phyloP scores from a whole-genome alignment of 2,113 vertebrate species.

The Tauraco erythrolophus region DNA sequence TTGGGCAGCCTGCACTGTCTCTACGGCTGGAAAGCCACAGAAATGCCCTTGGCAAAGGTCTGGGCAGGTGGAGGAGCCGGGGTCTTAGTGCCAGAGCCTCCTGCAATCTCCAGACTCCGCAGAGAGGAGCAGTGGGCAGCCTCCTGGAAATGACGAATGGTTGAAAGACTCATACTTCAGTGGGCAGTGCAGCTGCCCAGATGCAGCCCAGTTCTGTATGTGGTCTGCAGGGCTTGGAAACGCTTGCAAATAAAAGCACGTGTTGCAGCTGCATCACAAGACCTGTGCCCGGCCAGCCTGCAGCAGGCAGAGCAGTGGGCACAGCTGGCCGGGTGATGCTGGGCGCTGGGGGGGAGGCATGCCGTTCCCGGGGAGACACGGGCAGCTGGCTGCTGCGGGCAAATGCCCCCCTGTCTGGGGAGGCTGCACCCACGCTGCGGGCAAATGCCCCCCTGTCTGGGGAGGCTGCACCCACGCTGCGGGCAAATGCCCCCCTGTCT shows the following conservation, averaged over 20 bases:
- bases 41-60: neutral
- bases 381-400: neutral
- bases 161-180: neutral
- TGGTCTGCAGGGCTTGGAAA: neutral
- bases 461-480: neutral
- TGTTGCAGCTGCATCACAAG: neutral
- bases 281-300: fast-evolving
- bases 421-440: fast-evolving
- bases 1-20: neutral
- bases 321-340: fast-evolving
- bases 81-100: neutral
- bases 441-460: neutral
- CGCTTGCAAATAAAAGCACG: neutral
- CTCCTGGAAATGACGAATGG: neutral
- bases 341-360: no score
- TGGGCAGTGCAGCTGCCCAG: neutral
- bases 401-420: neutral
- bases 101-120: neutral
- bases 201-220: neutral
- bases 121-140: neutral
- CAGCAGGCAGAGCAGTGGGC: neutral
- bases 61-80: neutral
- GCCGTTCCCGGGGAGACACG: neutral
- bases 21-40: neutral
- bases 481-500: neutral